Evolutionary conservation across 2,797 vertebrate genomes (phyloP).

Genomic region (Astyanax mexicanus): DNA sequence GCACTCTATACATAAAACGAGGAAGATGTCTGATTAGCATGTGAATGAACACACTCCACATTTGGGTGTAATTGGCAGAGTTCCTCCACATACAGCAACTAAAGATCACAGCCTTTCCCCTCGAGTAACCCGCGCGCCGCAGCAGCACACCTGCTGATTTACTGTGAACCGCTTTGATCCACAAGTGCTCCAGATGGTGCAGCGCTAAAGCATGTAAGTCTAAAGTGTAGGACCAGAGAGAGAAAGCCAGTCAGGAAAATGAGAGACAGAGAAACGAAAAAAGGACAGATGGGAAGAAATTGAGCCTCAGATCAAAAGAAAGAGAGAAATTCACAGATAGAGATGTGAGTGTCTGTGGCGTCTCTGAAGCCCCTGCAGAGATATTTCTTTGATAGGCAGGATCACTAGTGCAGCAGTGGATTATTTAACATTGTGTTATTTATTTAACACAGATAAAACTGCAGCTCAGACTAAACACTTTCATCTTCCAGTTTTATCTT

Average conservation of each 20-base stretch:
- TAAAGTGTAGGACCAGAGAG: neutral
- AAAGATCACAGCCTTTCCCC: neutral
- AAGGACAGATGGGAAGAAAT: neutral
- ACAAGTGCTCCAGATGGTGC: constrained; percentile 27
- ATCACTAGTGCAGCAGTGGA: neutral
- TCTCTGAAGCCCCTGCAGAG: neutral
- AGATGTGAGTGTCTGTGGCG: neutral
- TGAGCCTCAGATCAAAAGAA: neutral
- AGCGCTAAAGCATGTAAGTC: neutral
- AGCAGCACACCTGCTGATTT: constrained; percentile 14
- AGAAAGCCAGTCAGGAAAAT: neutral
- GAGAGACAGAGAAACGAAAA: neutral
- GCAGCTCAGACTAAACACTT: no score
- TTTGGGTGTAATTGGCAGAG: no score
- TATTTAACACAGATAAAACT: neutral
- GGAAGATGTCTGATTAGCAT: neutral
- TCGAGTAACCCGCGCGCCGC: neutral
- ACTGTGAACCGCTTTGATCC: constrained; percentile 8
- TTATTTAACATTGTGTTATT: neutral
- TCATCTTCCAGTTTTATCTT: no score
- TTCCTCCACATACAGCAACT: neutral
- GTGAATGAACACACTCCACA: neutral
- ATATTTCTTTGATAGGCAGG: neutral
- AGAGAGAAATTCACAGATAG: neutral
- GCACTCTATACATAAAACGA: no score